Percentiles rank a stretch among this genome's conserved stretches.
Evolutionary conservation across 2,113 vertebrate genomes (phyloP).

Genomic region (Butorides virescens): DNA sequence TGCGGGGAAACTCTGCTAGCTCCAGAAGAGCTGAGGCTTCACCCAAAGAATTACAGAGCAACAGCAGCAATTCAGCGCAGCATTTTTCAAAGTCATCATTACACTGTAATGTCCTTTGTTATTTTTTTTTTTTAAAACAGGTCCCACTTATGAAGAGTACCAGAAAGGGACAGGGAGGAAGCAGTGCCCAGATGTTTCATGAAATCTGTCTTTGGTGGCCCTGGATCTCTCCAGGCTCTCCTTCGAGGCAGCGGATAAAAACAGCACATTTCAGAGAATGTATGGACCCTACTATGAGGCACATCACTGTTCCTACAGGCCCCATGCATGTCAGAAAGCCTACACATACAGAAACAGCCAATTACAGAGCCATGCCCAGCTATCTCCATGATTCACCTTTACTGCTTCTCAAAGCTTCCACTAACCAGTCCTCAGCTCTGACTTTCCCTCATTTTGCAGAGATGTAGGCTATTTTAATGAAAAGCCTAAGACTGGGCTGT

Average conservation of each 20-base stretch:
- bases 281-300: too few relatives aligned
- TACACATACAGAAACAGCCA: neutral
- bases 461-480: neutral
- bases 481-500: neutral
- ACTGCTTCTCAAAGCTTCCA: neutral
- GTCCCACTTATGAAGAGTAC: neutral
- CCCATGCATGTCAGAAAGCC: neutral
- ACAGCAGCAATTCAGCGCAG: neutral
- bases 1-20: neutral
- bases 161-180: neutral
- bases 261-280: neutral
- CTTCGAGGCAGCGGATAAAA: too few relatives aligned
- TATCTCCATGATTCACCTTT: neutral
- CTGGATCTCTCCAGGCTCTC: neutral
- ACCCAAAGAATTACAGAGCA: neutral
- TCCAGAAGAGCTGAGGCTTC: neutral
- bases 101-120: neutral
- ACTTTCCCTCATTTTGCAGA: neutral
- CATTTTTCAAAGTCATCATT: neutral
- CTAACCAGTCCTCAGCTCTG: neutral
- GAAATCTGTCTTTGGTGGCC: neutral
- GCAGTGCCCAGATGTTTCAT: neutral
- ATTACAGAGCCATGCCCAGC: neutral
- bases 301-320: accelerated
- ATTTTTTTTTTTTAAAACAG: neutral